phyloP scores from a whole-genome alignment of 2,797 vertebrate species.

The Acropternis orthonyx region DNA sequence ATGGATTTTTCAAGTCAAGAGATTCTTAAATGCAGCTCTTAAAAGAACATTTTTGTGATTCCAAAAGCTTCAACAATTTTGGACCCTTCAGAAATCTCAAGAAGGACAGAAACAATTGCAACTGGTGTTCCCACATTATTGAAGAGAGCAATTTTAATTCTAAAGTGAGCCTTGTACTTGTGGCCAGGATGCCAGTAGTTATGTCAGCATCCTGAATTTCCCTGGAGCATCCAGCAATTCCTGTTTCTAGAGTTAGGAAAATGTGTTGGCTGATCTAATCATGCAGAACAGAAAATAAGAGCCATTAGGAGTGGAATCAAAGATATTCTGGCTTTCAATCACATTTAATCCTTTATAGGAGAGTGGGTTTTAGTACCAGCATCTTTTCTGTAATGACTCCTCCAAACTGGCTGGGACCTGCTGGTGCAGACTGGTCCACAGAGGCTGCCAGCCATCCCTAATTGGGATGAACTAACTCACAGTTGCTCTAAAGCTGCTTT shows the following conservation, averaged over 20 bases:
- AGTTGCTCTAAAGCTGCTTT: not conserved
- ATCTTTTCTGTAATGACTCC: not conserved
- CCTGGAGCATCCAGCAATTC: slow-evolving; percentile 7
- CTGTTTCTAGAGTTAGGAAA: not conserved
- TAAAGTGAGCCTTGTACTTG: not conserved
- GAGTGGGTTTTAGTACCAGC: not conserved
- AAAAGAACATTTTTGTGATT: not conserved
- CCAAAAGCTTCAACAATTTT: not conserved
- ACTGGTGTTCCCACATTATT: not conserved
- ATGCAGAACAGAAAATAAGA: not conserved
- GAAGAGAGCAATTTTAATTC: not conserved
- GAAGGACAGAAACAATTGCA: not conserved
- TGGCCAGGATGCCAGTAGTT: not conserved
- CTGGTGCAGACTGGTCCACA: not conserved
- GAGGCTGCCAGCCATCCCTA: not conserved
- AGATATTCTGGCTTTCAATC: not conserved
- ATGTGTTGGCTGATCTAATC: not conserved
- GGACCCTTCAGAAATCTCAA: not conserved
- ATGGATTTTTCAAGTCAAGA: not conserved
- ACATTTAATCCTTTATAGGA: not conserved
- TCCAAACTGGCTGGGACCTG: not conserved
- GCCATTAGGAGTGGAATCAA: not conserved
- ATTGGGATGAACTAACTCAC: not conserved
- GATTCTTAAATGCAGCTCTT: not conserved
- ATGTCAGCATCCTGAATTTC: not conserved